phyloP scores from a whole-genome alignment of 2,888 invertebrate species.

The Hyalella azteca region DNA sequence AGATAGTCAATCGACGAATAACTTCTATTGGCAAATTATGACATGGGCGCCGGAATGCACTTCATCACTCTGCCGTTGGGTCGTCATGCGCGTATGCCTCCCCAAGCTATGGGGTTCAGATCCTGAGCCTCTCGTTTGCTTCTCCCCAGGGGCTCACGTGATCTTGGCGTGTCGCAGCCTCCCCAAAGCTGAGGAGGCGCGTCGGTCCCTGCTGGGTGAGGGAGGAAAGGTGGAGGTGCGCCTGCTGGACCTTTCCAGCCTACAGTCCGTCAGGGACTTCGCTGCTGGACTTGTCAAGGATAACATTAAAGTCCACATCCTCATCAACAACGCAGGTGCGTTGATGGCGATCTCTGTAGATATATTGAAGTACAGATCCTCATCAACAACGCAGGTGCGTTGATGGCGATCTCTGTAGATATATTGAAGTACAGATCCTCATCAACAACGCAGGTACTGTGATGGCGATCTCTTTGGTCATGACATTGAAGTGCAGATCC shows the following conservation, averaged over 20 bases:
- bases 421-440: background rate
- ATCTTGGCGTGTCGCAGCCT: constrained; percentile 38
- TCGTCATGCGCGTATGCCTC: background rate
- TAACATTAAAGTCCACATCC: constrained; percentile 31
- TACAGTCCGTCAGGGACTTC: constrained; percentile 31
- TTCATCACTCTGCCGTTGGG: too few species aligned
- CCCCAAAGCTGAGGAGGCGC: constrained; percentile 14
- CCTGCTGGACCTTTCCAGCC: constrained; percentile 42
- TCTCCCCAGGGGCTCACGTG: constrained; percentile 17
- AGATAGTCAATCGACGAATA: too few species aligned
- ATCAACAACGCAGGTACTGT: background rate
- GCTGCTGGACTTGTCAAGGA: background rate
- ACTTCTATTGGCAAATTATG: too few species aligned
- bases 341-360: background rate
- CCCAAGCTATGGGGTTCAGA: background rate
- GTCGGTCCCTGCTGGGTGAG: background rate
- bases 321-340: constrained; percentile 64
- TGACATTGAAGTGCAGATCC: too few species aligned
- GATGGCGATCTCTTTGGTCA: background rate
- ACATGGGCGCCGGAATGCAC: too few species aligned
- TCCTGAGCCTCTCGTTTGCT: too few species aligned
- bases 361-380: too few species aligned
- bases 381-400: background rate
- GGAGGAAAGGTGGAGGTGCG: background rate
- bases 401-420: background rate